Evolutionary conservation across 1,140 invertebrate species (phyloP).

Genomic region (Cotesia typhae): DNA sequence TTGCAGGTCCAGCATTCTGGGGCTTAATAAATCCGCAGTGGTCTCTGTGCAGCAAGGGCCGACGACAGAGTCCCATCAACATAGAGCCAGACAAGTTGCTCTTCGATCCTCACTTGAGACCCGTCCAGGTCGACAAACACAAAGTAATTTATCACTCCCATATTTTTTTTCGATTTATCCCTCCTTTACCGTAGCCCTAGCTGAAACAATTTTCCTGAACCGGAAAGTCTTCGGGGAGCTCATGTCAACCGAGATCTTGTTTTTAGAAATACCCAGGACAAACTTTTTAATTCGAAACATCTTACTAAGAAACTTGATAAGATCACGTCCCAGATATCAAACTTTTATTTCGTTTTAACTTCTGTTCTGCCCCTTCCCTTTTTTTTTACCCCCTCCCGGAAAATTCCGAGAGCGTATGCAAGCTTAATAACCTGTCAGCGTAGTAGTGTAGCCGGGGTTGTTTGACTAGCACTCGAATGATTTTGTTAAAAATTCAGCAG

Average conservation of each 20-base stretch:
- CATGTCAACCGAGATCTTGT: conserved; percentile 5
- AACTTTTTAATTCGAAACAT: conserved; percentile 34
- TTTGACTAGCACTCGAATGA: no score
- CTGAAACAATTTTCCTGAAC: not conserved
- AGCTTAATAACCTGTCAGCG: no score
- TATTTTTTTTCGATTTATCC: not conserved
- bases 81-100: conserved; percentile 91
- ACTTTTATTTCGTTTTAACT: not conserved
- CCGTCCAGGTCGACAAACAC: conserved; percentile 88
- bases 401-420: not conserved
- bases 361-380: not conserved
- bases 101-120: conserved; percentile 91
- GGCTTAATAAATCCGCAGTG: conserved; percentile 96
- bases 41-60: conserved; percentile 93
- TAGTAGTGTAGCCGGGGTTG: no score
- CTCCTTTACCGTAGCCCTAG: no score
- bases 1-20: conserved; percentile 95
- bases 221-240: not conserved
- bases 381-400: not conserved
- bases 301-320: conserved; percentile 31
- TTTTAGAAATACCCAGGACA: conserved; percentile 9
- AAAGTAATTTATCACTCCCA: conserved; percentile 71
- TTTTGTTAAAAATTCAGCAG: no score
- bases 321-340: conserved; percentile 29
- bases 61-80: conserved; percentile 94